Evolutionary conservation across 1,140 invertebrate genomes (phyloP), one percentile per base, ranked within the genome.

Genomic region (Drosophila ercepeae): DNA sequence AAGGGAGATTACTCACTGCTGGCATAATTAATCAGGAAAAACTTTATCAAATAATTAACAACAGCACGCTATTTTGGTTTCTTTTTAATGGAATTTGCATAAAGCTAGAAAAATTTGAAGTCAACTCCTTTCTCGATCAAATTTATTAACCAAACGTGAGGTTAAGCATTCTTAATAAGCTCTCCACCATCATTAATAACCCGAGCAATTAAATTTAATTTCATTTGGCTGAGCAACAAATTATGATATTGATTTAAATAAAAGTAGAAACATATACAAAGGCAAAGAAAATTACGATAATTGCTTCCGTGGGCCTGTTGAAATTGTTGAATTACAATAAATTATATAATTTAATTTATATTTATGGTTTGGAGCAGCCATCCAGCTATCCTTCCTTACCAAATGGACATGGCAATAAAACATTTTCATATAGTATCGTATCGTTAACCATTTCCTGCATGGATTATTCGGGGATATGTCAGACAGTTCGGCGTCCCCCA

Each of bases 321-420:
- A 75, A 78, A 78, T 53, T 34, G 76, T 69, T 78, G 60, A 78
- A 84, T 83, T 83, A 84, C 65, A 79, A 73, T 76, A 84, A 84
- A 84, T 84, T 74, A 81, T 75, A 86, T 83, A 86, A 81, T 81
- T 84, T 73, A 86, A 76, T 84, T 84, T 86, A 76, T 84, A 86
- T 84, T 81, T 86, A 84, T 75, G 81, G 57, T 46, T 44, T 16
- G 61, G 13, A 36, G 34, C 32, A 42, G 27, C 59, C 69, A n/a
- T n/a, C n/a, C n/a, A n/a, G n/a, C 6, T 32, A 42, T 57, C 23
- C 54, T 36, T 42, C 29, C 13, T 36, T 42, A 23, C 13, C 44
- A 16, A 45, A 60, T 45, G 45, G 50, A 55, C 48, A 44, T 48
- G 55, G 76, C 23, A 42, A 84, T 84, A 84, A 86, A 84, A 84